These are phyloP conservation scores for Lasioglossum calceatum DNA, from an alignment of 2,888 invertebrate species.

Conservation along the genomic window DNA sequence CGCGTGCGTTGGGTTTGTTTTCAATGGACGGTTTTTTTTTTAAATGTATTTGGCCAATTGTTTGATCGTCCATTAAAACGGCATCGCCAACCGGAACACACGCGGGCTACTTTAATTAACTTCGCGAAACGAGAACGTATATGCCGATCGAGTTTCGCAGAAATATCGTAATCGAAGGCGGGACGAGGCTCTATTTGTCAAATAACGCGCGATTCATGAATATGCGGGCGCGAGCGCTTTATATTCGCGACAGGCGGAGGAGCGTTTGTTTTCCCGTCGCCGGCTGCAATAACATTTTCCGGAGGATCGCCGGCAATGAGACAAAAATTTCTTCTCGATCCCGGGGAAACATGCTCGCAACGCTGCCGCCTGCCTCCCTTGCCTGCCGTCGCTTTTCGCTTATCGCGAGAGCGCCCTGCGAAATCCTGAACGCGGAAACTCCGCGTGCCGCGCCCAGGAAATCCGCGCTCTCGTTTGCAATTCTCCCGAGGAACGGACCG, in stretches of 20 bases:
- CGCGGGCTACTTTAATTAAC: conserved; percentile 46
- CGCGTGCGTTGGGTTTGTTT: not conserved
- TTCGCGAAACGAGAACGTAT: not conserved
- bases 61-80: conserved; percentile 32
- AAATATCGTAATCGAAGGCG: conserved; percentile 25
- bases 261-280: conserved; percentile 15
- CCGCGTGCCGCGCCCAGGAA: conserved; percentile 38
- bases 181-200: conserved; percentile 18
- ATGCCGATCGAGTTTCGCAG: conserved; percentile 3
- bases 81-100: not conserved
- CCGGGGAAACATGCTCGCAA: not conserved
- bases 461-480: conserved; percentile 64
- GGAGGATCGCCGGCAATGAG: not conserved
- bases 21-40: not conserved
- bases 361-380: not conserved
- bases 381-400: too few species aligned
- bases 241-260: not conserved
- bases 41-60: not conserved
- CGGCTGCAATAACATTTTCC: conserved; percentile 15
- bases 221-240: not conserved
- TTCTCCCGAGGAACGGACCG: conserved; percentile 43
- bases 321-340: conserved; percentile 17
- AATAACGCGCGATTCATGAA: conserved; percentile 29
- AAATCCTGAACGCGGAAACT: not conserved
- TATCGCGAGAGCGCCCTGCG: conserved; percentile 9